Base-by-base conservation (phyloP, 2,797 vertebrate species). In the Falco peregrinus region DNA sequence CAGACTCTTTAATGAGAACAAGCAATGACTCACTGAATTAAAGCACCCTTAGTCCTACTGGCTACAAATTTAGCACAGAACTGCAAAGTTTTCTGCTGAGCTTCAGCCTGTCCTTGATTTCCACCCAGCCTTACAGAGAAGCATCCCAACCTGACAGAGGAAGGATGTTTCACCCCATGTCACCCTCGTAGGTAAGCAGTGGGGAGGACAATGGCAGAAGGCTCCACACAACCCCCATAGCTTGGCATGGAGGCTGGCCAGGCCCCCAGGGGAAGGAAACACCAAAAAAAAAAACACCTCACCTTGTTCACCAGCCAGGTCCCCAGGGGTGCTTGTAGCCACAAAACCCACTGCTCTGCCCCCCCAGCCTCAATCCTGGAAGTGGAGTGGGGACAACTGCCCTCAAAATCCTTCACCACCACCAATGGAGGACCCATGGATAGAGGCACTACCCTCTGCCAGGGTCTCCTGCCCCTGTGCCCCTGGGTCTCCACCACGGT, bases 151-250 rank as follows among this genome's bases (percentile, higher is more conserved):
- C 11, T 0, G 0, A 63, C 3, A 1, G 24, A 60, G 48, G 79
- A 87, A 85, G 33, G 64, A 84, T 82, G 81, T 18, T 87, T 89
- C 67, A 92, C 50, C 69, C 47, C 9, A 5, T 5, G 9, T n/a
- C 83, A 92, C 57, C 68, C 60, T 56, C 0, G 1, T 19, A 70
- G 64, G 21, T 0, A 1, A 91, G 39, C 1, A 0, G 24, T 51
- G 57, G 9, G 18, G 54, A 86, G 11, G 31, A 53, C 53, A 67
- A 37, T 1, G 11, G 26, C 16, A 70, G 16, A 22, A 67, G 18
- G 41, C 24, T 80, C 17, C 61, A 77, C 0, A 4, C 60, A 91
- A 33, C 2, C 60, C 65, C 53, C 0, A 0, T 0, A 0, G 57
- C 33, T 63, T 25, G 17, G n/a, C 41, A 64, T 0, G 1, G 51